Conservation (phyloP, 2,888 invertebrate species). For the Brachyptera risi region DNA sequence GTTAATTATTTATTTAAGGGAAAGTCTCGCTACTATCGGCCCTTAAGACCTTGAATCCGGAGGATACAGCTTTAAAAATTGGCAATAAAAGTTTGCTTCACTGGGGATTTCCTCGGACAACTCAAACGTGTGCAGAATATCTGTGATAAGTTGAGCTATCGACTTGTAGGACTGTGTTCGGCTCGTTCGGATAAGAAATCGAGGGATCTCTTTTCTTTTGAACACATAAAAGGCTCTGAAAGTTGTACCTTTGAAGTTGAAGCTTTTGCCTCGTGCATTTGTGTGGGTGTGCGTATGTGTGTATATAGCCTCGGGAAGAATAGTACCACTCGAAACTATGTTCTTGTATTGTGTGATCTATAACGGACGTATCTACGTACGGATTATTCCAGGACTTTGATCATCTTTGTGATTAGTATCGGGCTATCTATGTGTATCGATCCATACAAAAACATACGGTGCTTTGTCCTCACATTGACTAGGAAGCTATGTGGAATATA, state of each 20-base stretch:
- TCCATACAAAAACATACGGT: too few species aligned
- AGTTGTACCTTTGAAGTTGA: not conserved
- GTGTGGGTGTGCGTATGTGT: not conserved
- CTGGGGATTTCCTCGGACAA: slow-evolving; percentile 1
- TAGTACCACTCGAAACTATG: too few species aligned
- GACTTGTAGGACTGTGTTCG: not conserved
- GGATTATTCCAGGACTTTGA: too few species aligned
- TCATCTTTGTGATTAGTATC: too few species aligned
- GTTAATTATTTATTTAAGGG: too few species aligned
- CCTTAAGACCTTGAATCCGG: slow-evolving; percentile 5
- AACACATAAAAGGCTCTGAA: not conserved
- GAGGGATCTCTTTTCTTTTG: not conserved
- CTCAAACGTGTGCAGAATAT: slow-evolving; percentile 7
- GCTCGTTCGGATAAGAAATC: not conserved
- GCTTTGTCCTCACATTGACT: too few species aligned
- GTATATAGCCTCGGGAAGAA: not conserved
- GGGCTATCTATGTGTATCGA: too few species aligned
- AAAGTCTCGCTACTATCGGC: too few species aligned
- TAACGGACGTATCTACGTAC: too few species aligned
- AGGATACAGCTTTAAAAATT: slow-evolving; percentile 12
- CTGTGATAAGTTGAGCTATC: not conserved
- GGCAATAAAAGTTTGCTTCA: slow-evolving; percentile 18
- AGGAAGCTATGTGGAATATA: too few species aligned
- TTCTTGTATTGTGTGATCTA: too few species aligned
- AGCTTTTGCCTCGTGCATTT: not conserved